Evolutionary conservation across 2,113 vertebrate species (phyloP).

Genomic region (Campylomormyrus numenius): DNA sequence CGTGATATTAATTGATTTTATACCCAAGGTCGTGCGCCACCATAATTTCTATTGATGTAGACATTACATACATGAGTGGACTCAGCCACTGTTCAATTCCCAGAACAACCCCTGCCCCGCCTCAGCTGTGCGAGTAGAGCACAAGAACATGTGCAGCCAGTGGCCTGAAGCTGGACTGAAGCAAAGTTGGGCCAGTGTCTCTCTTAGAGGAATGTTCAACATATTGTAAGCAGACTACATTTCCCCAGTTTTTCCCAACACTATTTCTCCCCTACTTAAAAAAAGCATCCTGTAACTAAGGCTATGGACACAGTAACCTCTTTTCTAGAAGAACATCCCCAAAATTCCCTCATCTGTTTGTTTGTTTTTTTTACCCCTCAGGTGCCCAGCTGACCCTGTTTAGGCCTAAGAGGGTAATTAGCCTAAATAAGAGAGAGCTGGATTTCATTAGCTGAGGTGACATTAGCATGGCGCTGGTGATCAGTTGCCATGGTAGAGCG

Average conservation of each 20-base stretch:
- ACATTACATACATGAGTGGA: conserved; percentile 52
- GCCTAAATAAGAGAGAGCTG: neutral
- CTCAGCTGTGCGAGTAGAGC: neutral
- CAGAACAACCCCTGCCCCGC: neutral
- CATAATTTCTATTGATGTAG: conserved; percentile 44
- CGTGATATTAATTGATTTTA: conserved; percentile 61
- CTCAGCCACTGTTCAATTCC: conserved; percentile 25
- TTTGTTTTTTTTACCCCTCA: neutral
- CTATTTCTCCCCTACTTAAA: neutral
- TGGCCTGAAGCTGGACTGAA: neutral
- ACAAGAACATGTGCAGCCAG: neutral
- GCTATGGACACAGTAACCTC: neutral
- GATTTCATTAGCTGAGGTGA: neutral
- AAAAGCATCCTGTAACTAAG: neutral
- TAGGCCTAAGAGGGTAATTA: neutral
- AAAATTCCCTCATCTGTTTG: neutral
- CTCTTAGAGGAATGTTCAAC: neutral
- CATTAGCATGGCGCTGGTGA: neutral
- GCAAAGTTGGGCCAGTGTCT: neutral
- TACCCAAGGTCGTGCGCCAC: conserved; percentile 43
- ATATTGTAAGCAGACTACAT: neutral
- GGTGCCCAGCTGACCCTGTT: neutral
- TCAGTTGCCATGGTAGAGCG: neutral
- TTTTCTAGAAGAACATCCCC: neutral
- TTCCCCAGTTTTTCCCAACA: neutral